Percentiles rank a stretch among this genome's conserved stretches.
phyloP scores from a whole-genome alignment of 2,888 invertebrate genomes.

The Frankliniella fusca region DNA sequence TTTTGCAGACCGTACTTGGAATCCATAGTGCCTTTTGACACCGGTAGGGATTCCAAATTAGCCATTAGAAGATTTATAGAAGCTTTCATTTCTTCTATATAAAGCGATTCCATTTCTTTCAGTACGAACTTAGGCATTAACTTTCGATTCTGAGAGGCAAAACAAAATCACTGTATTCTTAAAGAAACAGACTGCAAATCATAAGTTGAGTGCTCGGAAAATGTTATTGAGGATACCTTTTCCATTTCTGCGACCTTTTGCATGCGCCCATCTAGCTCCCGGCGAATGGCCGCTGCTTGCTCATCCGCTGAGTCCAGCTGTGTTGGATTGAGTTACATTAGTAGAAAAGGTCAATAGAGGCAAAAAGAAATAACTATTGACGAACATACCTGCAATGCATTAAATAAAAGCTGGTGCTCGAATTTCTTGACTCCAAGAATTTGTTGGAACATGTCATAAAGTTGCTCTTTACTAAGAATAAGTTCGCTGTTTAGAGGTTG shows the following conservation, averaged over 20 bases:
- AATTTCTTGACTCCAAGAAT: constrained; percentile 98
- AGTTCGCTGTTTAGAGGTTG: constrained; percentile 87
- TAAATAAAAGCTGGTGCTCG: constrained; percentile 98
- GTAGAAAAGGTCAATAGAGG: background rate
- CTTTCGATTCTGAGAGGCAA: constrained; percentile 73
- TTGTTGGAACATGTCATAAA: constrained; percentile 99
- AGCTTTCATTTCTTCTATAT: constrained; percentile 96
- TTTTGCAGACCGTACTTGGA: constrained; percentile 96
- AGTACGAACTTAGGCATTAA: constrained; percentile 98
- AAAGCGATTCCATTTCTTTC: constrained; percentile 99
- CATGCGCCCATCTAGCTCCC: constrained; percentile 96
- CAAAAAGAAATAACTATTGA: constrained; percentile 7
- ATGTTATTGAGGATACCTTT: constrained; percentile 58
- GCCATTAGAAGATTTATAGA: constrained; percentile 98
- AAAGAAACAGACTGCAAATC: too few species aligned
- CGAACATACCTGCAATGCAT: constrained; percentile 80
- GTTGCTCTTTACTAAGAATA: constrained; percentile 96
- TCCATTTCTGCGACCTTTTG: constrained; percentile 97
- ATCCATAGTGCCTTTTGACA: constrained; percentile 95
- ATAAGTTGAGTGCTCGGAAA: background rate
- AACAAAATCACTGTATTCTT: constrained; percentile 33
- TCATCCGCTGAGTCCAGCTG: constrained; percentile 98
- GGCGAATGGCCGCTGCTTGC: constrained; percentile 97
- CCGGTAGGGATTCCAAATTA: constrained; percentile 97
- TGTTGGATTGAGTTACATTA: background rate